Evolutionary conservation across 2,888 invertebrate species (phyloP).

Genomic region (Dendrolimus pini): DNA sequence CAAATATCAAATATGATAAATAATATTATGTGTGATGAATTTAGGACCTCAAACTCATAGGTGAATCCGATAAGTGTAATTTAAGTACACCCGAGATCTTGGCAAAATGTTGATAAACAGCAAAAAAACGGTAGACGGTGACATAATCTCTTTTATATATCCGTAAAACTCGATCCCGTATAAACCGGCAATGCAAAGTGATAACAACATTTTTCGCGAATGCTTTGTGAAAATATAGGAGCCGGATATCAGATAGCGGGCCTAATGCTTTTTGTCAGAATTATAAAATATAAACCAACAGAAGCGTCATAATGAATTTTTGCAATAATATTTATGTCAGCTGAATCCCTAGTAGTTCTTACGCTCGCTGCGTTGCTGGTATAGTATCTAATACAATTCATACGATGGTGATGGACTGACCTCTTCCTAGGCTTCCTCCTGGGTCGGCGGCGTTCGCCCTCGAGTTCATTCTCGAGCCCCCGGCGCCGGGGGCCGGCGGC

Average conservation of each 20-base stretch:
- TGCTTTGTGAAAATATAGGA: too few relatives aligned
- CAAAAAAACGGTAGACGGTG: background rate
- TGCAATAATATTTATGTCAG: too few relatives aligned
- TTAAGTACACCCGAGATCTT: background rate
- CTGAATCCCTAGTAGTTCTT: too few relatives aligned
- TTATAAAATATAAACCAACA: too few relatives aligned
- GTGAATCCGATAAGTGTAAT: background rate
- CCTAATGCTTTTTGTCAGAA: too few relatives aligned
- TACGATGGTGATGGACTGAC: slow-evolving; percentile 26
- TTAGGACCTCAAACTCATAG: too few relatives aligned
- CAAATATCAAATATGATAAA: too few relatives aligned
- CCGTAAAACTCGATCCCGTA: background rate
- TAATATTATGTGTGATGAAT: too few relatives aligned
- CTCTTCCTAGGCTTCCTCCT: slow-evolving; percentile 46
- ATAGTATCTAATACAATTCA: too few relatives aligned
- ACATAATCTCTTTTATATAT: background rate
- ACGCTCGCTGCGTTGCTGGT: too few relatives aligned
- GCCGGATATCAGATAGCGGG: too few relatives aligned
- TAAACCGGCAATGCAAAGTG: background rate
- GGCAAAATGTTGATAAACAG: background rate
- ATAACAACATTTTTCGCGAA: background rate
- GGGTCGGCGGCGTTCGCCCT: slow-evolving; percentile 56
- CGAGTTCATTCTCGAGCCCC: slow-evolving; percentile 52
- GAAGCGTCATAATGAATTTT: too few relatives aligned
- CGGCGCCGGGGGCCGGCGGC: slow-evolving; percentile 50